Evolutionary conservation across 2,797 vertebrate genomes (phyloP).

Genomic region (Meriones psammophilus): DNA sequence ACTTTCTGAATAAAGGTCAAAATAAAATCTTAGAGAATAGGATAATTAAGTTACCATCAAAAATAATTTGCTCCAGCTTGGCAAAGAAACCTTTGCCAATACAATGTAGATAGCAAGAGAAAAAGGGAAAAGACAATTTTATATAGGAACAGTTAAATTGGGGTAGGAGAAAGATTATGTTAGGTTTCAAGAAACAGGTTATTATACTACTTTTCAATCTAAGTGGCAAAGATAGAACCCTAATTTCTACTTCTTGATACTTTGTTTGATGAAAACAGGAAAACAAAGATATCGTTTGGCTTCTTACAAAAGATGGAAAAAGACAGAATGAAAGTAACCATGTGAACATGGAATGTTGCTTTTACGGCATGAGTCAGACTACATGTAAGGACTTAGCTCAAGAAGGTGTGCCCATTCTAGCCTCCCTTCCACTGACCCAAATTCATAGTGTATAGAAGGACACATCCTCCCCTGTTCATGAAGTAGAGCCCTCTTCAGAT

Average conservation of each 20-base stretch:
- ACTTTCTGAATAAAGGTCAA: conserved; percentile 44
- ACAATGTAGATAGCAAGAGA: conserved; percentile 3
- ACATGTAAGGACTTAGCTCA: not conserved
- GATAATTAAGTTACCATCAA: conserved; percentile 63
- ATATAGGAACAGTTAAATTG: not conserved
- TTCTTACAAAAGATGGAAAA: not conserved
- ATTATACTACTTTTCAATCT: not conserved
- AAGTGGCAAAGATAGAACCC: not conserved
- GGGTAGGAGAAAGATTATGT: not conserved
- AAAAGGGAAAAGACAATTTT: not conserved
- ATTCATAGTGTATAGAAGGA: not conserved
- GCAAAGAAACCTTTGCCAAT: not conserved
- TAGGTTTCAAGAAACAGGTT: not conserved
- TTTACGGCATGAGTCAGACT: not conserved
- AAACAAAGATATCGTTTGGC: not conserved
- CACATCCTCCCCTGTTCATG: not conserved
- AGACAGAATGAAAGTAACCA: not conserved
- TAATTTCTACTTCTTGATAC: not conserved
- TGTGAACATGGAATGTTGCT: not conserved
- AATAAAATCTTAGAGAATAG: conserved; percentile 33
- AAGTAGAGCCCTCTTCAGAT: not conserved
- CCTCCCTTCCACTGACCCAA: not conserved
- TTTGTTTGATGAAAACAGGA: not conserved
- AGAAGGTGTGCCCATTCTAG: not conserved
- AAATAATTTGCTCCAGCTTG: conserved; percentile 28